Conservation (phyloP, 2,888 invertebrate genomes). For the Ganaspis brasiliensis region DNA sequence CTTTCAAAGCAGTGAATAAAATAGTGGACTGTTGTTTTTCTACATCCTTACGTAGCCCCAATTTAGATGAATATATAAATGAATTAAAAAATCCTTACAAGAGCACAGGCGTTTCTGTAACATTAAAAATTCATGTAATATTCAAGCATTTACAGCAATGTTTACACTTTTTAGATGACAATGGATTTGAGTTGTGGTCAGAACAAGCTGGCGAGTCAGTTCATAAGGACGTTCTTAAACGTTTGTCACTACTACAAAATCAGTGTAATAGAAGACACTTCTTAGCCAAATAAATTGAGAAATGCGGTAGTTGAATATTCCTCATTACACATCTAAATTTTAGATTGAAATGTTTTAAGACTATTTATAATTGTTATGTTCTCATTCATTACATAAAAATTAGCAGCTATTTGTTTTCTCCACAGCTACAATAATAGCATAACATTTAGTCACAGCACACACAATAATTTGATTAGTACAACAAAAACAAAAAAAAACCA, state of each 20-base stretch:
- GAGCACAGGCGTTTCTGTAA: background rate
- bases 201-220: background rate
- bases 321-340: too few relatives aligned
- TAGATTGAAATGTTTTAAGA: background rate
- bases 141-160: background rate
- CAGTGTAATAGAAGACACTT: slow-evolving; percentile 3
- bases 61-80: slow-evolving; percentile 12
- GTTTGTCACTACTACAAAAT: slow-evolving; percentile 3
- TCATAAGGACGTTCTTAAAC: background rate
- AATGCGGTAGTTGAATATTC: too few relatives aligned
- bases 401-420: background rate
- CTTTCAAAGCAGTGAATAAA: slow-evolving; percentile 16
- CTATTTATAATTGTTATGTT: background rate
- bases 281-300: slow-evolving; percentile 5
- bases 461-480: background rate
- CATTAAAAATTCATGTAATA: background rate
- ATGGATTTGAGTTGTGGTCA: background rate
- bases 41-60: background rate
- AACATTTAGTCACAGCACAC: background rate
- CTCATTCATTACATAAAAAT: background rate
- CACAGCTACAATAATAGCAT: background rate
- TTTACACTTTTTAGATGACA: background rate
- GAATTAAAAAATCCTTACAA: background rate
- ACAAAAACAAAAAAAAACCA: background rate
- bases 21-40: too few relatives aligned